Percentiles rank a stretch among this genome's conserved stretches.
Conservation (phyloP, 2,888 invertebrate genomes). For the Gymnocheta viridis region DNA sequence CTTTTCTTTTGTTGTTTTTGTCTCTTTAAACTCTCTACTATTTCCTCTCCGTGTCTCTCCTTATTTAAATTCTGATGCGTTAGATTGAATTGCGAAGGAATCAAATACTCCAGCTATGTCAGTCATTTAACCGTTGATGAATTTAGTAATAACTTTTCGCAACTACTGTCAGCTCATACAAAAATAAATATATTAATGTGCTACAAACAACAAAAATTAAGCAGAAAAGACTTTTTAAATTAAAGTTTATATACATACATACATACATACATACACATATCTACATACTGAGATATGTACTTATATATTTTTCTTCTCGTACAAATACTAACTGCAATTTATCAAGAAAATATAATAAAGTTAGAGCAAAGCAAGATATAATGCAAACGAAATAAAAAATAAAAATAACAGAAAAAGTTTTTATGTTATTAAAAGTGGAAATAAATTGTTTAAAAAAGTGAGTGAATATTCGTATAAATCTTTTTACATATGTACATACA, state of each 20-base stretch:
- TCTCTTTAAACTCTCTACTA: slow-evolving; percentile 18
- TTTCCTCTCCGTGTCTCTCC: slow-evolving; percentile 15
- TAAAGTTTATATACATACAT: slow-evolving; percentile 36
- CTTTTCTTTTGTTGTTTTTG: slow-evolving; percentile 1
- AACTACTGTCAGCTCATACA: slow-evolving; percentile 55
- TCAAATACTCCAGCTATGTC: slow-evolving; percentile 60
- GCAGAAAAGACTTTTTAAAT: slow-evolving; percentile 38
- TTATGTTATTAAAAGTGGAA: slow-evolving; percentile 24
- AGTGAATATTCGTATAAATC: slow-evolving; percentile 36
- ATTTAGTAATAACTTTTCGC: slow-evolving; percentile 68
- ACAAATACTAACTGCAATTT: slow-evolving; percentile 18
- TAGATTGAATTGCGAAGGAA: slow-evolving; percentile 59
- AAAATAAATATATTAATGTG: slow-evolving; percentile 48
- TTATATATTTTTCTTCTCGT: not conserved
- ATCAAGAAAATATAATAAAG: slow-evolving; percentile 24
- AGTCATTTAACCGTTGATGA: slow-evolving; percentile 64
- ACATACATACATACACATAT: not conserved
- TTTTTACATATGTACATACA: not conserved
- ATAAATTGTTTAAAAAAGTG: slow-evolving; percentile 39
- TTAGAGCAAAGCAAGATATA: not conserved
- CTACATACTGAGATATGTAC: not conserved
- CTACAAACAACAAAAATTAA: slow-evolving; percentile 44
- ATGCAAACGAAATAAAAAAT: not conserved
- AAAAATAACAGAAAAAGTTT: not conserved
- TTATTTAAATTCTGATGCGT: slow-evolving; percentile 42